A percentile compares a stretch with the other conserved stretches of the same genome.
Evolutionary conservation across 23 tunicate species (phyloP).

Genomic region (Phallusia fumigata): DNA sequence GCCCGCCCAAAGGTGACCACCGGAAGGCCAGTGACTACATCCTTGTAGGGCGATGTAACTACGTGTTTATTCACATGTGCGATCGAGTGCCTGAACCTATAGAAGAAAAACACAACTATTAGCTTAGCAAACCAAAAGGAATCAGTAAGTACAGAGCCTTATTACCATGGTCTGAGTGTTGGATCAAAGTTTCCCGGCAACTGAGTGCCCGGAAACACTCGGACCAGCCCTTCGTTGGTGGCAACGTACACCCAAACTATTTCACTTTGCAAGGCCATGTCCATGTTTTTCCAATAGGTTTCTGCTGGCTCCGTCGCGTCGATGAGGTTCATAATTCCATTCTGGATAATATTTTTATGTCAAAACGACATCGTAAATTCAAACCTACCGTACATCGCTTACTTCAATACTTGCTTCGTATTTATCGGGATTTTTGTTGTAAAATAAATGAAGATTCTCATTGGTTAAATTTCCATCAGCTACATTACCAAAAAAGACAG

Average conservation of each 20-base stretch:
- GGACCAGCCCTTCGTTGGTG: conserved; percentile 37
- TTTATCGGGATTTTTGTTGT: too few relatives aligned
- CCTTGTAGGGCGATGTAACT: background rate
- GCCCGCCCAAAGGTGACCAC: background rate
- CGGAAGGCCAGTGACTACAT: background rate
- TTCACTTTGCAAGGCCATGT: conserved; percentile 1
- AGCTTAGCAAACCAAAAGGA: background rate
- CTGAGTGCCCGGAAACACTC: conserved; percentile 35
- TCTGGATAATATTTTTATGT: background rate
- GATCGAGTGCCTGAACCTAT: background rate
- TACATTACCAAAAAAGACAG: too few relatives aligned
- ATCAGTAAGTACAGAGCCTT: background rate
- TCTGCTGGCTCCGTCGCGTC: background rate
- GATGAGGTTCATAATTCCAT: background rate
- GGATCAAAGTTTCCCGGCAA: conserved; percentile 38
- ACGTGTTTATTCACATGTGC: background rate
- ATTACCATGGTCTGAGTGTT: conserved; percentile 30
- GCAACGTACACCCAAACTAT: conserved; percentile 36
- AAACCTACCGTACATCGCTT: too few relatives aligned
- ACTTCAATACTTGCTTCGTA: too few relatives aligned
- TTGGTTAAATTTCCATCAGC: too few relatives aligned
- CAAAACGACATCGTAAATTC: background rate
- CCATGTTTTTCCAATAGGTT: background rate
- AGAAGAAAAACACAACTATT: background rate
- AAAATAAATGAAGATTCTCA: too few relatives aligned